These are phyloP conservation scores for Eumeta japonica DNA, from an alignment of 1,140 invertebrate species.

Conservation along the genomic window DNA sequence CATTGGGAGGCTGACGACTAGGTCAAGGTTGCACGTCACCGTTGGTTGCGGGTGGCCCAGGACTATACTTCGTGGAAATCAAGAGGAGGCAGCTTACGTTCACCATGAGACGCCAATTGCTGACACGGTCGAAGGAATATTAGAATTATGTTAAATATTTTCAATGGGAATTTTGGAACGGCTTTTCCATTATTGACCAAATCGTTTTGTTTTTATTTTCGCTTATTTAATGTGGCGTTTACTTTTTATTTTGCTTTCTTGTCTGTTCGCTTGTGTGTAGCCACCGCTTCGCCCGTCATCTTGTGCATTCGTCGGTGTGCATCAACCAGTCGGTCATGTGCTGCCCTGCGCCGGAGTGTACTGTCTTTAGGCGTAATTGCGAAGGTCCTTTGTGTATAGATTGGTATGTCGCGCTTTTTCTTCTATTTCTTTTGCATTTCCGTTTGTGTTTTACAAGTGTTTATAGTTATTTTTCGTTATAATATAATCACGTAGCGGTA, in stretches of 20 bases:
- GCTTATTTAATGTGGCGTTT: neutral
- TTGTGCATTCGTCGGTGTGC: constrained; percentile 45
- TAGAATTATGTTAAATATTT: no score
- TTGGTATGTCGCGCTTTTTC: constrained; percentile 31
- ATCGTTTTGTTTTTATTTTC: no score
- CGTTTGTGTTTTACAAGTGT: neutral
- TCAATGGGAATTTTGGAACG: no score
- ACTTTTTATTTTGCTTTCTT: constrained; percentile 2
- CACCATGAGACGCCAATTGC: neutral
- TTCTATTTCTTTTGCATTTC: constrained; percentile 6
- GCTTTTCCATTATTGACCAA: no score
- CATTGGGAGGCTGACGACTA: no score
- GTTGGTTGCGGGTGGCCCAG: no score
- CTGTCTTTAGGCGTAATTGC: constrained; percentile 34
- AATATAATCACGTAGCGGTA: neutral
- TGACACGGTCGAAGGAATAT: no score
- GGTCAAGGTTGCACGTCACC: no score
- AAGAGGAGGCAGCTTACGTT: no score
- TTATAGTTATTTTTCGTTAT: neutral
- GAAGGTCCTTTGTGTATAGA: constrained; percentile 37
- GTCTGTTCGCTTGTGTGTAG: constrained; percentile 9
- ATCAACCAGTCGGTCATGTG: constrained; percentile 41
- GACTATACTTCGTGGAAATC: no score
- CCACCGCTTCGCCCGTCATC: constrained; percentile 39
- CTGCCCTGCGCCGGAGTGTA: constrained; percentile 31